Percentiles rank a stretch among this genome's conserved stretches.
phyloP scores from a whole-genome alignment of 1,140 invertebrate species.

The Pseudomyrmex flavicornis region DNA sequence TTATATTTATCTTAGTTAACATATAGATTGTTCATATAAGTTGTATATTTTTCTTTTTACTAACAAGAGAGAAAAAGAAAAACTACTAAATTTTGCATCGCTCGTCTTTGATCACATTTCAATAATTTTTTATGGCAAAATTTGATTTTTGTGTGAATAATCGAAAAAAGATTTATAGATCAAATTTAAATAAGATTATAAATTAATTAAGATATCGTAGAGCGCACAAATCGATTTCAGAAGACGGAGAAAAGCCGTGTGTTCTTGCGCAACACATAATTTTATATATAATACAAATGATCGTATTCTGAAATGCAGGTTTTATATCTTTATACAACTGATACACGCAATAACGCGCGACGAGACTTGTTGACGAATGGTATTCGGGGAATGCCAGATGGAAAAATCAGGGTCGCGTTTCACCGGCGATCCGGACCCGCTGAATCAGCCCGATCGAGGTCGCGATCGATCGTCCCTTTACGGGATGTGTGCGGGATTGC shows the following conservation, averaged over 20 bases:
- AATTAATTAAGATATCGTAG: constrained; percentile 4
- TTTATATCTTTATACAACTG: constrained; percentile 8
- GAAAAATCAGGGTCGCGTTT: constrained; percentile 1
- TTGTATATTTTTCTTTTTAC: not conserved
- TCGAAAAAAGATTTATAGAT: not conserved
- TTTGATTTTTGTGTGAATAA: constrained; percentile 5
- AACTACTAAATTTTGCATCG: not conserved
- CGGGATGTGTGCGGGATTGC: constrained; percentile 43
- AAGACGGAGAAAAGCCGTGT: not conserved
- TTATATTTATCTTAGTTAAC: too few species aligned
- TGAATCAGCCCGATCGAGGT: constrained; percentile 62
- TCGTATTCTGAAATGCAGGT: constrained; percentile 37
- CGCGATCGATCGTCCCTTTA: constrained; percentile 50
- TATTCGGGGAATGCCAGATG: too few species aligned
- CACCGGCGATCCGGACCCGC: not conserved
- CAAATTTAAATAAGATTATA: not conserved
- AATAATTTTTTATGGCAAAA: not conserved
- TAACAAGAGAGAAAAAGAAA: not conserved
- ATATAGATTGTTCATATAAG: not conserved
- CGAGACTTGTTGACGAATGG: too few species aligned
- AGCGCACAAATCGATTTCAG: not conserved
- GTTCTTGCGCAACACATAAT: constrained; percentile 19
- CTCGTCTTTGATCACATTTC: not conserved
- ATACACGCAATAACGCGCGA: not conserved
- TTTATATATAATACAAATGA: constrained; percentile 37